phyloP scores from a whole-genome alignment of 2,797 vertebrate species.

The Rhinoraja longicauda region DNA sequence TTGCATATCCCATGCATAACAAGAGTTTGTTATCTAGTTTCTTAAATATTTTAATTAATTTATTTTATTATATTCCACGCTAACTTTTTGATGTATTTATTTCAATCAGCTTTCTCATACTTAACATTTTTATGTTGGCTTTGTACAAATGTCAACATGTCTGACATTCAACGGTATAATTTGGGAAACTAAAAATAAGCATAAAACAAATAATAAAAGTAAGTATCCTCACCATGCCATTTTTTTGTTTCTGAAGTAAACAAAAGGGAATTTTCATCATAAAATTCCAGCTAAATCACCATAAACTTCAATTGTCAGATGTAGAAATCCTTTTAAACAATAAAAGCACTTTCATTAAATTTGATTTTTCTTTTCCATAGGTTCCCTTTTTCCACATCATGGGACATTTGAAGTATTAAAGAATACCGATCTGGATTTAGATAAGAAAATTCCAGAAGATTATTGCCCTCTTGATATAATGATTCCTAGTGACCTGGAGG shows the following conservation, averaged over 20 bases:
- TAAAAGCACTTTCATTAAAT: background rate
- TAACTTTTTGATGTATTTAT: background rate
- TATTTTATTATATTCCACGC: background rate
- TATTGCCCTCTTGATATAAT: slow-evolving; percentile 92
- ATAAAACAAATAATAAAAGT: too few relatives aligned
- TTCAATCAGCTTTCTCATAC: background rate
- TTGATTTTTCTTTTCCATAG: slow-evolving; percentile 52
- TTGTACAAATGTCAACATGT: too few relatives aligned
- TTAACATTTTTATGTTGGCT: background rate
- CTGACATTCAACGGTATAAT: too few relatives aligned
- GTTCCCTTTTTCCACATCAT: slow-evolving; percentile 91
- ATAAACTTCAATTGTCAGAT: background rate
- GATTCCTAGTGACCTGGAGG: slow-evolving; percentile 93
- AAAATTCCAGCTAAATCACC: background rate
- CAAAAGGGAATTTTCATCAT: background rate
- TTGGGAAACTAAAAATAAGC: too few relatives aligned
- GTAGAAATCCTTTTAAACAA: background rate
- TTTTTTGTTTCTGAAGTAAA: background rate
- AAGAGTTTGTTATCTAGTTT: background rate
- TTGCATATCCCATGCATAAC: too few relatives aligned
- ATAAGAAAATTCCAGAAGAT: slow-evolving; percentile 94
- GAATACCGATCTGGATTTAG: slow-evolving; percentile 94
- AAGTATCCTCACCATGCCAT: background rate
- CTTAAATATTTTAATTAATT: background rate
- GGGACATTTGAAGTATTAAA: slow-evolving; percentile 97